Conservation (phyloP, 2,113 vertebrate genomes). For the Grus americana region DNA sequence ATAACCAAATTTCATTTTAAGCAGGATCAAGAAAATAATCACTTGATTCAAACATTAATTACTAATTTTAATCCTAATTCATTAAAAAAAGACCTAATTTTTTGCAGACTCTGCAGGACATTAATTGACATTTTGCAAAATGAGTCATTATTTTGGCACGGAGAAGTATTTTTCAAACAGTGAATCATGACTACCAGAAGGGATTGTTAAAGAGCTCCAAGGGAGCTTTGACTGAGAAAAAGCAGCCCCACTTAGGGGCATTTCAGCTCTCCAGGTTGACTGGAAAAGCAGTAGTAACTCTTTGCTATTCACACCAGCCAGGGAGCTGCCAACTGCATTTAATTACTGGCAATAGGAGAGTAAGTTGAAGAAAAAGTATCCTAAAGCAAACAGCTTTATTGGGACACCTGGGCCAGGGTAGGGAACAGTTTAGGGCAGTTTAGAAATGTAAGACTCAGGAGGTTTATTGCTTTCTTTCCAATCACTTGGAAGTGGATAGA, state of each 20-base stretch:
- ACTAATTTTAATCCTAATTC: constrained; percentile 37
- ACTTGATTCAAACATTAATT: constrained; percentile 46
- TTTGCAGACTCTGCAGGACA: constrained; percentile 7
- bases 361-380: not conserved
- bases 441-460: not conserved
- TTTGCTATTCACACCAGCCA: not conserved
- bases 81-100: constrained; percentile 9
- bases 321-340: not conserved
- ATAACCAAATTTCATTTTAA: constrained; percentile 57
- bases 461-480: not conserved
- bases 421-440: not conserved
- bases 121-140: constrained; percentile 32
- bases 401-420: not conserved
- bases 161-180: not conserved
- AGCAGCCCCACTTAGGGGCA: not conserved
- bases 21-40: constrained; percentile 56
- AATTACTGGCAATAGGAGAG: not conserved
- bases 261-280: not conserved
- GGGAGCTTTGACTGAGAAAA: not conserved
- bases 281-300: not conserved
- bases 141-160: constrained; percentile 4
- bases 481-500: not conserved
- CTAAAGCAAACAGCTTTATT: not conserved
- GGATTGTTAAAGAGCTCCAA: not conserved
- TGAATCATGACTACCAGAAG: not conserved